Base-by-base conservation (phyloP, 2,797 vertebrate species). In the Macropodus opercularis region DNA sequence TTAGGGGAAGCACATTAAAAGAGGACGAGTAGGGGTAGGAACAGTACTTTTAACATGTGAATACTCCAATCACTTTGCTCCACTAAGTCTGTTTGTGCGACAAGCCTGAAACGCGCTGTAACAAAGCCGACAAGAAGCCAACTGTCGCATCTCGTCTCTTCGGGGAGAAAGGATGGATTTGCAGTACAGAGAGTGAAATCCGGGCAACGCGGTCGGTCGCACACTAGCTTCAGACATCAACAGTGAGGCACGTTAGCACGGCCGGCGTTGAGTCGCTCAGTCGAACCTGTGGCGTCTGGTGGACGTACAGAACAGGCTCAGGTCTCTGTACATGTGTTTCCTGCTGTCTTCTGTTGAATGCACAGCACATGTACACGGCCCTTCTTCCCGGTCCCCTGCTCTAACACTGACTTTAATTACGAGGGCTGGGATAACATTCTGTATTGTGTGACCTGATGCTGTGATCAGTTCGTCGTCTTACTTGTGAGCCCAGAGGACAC, bases 1-100 rank as follows among this genome's bases (percentile, higher is more conserved):
- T 68, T 64, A 63, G 54, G 52, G 24, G 35, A 65, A 76, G 56
- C 50, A 66, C 55, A 87, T 76, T 76, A 47, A 57, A 75, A 61
- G 18, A 63, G 63, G 56, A 68, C 2, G 18, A 43, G 41, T 42
- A 70, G 32, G 23, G n/a, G 27, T 15, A 2, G 27, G 7, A 46
- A 52, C 56, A n/a, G 10, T 11, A 31, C 29, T 31, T 31, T 12
- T 31, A 31, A 31, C 29, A 31, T 31, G 27, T 29, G 24, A 27
- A 63, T 1, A 6, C 32, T 31, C 27, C 47, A 64, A 61, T 77
- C 58, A 34, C 46, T 59, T 56, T 34, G 21, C 38, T 32, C 38
- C 17, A 17, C 31, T 27, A 24, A 63, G 56, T 52, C 24, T 44
- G 35, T 72, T 69, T 63, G 29, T 10, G 54, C 68, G 51, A 71